These are phyloP conservation scores for Andrena trimmerana DNA, from an alignment of 2,888 invertebrate genomes.

Conservation along the genomic window DNA sequence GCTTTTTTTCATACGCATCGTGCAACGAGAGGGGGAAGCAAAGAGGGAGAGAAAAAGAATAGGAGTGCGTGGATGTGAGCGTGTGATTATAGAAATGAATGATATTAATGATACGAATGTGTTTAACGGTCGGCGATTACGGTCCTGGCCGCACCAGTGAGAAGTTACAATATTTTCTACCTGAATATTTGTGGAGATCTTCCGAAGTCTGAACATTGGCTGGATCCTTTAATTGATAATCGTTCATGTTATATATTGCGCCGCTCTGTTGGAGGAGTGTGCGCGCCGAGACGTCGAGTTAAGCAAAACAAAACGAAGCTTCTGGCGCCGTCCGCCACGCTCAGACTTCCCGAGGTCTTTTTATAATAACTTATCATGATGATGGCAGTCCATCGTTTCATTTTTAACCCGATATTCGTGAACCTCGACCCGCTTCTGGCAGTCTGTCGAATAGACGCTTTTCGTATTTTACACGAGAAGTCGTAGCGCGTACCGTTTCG, in stretches of 20 bases:
- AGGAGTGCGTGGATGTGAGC: slow-evolving; percentile 43
- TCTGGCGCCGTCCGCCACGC: slow-evolving; percentile 20
- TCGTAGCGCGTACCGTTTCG: slow-evolving; percentile 2
- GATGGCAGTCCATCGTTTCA: slow-evolving; percentile 61
- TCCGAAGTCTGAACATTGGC: slow-evolving; percentile 50
- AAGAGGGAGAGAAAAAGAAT: slow-evolving; percentile 15
- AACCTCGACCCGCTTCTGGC: slow-evolving; percentile 54
- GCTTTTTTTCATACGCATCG: slow-evolving; percentile 66
- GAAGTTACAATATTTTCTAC: slow-evolving; percentile 73
- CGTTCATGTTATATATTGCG: slow-evolving; percentile 19
- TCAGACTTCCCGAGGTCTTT: slow-evolving; percentile 59
- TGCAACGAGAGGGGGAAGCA: slow-evolving; percentile 52
- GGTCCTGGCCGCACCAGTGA: slow-evolving; percentile 66
- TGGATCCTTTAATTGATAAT: slow-evolving; percentile 13
- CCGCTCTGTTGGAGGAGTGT: slow-evolving; percentile 16
- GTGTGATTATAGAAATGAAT: slow-evolving; percentile 45
- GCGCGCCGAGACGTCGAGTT: background rate
- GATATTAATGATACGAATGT: slow-evolving; percentile 56
- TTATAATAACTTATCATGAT: slow-evolving; percentile 62
- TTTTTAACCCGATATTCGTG: slow-evolving; percentile 58
- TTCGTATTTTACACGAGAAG: slow-evolving; percentile 41
- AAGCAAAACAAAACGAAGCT: background rate
- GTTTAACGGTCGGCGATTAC: slow-evolving; percentile 56
- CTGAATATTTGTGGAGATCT: slow-evolving; percentile 64
- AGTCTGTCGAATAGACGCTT: slow-evolving; percentile 62